Base-by-base conservation (phyloP, 1,140 invertebrate species). In the Drosophila eugracilis region DNA sequence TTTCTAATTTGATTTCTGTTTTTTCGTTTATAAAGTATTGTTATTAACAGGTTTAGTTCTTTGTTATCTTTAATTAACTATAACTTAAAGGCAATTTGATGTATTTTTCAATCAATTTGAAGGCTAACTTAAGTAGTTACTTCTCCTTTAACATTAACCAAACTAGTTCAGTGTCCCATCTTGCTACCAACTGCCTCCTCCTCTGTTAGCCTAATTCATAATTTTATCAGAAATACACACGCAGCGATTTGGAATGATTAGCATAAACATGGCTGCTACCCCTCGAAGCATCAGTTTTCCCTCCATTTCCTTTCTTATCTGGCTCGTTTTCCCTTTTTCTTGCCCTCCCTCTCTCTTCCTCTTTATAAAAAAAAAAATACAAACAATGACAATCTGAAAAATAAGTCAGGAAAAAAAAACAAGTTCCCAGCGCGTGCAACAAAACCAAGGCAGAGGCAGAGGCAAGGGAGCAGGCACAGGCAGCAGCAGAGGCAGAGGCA, bases 381-480 rank as follows among this genome's bases (percentile, higher is more conserved):
- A 70, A 80, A 84, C 75, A 81, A 83, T 83, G 80, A 75, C 70
- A 75, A 58, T 66, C 37, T 58, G 45, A 55, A 41, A 21, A 21
- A n/a, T n/a, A n/a, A n/a, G 10, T 4, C 3, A 3, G 12, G 10
- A 12, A 10, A 30, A 14, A 30, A 15, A 6, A 55, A 52, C 36
- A 32, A 60, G 34, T 59, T 60, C 34, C 47, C 30, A 50, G 44
- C 67, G 67, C 39, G 57, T 67, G 60, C 39, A 63, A 53, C 39
- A 59, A 67, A 26, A 15, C 21, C 42, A 26, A 24, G 22, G 52
- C 47, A 14, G 44, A 63, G 39, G 28, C 6, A 19, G 30, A 45
- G 34, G 39, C 39, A 9, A 19, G 30, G 44, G 34, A 36, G 19
- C 26, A 22, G n/a, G n/a, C n/a, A n/a, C n/a, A 24, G 22, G 52